Conservation (phyloP, 2,797 vertebrate genomes). For the Falco biarmicus region DNA sequence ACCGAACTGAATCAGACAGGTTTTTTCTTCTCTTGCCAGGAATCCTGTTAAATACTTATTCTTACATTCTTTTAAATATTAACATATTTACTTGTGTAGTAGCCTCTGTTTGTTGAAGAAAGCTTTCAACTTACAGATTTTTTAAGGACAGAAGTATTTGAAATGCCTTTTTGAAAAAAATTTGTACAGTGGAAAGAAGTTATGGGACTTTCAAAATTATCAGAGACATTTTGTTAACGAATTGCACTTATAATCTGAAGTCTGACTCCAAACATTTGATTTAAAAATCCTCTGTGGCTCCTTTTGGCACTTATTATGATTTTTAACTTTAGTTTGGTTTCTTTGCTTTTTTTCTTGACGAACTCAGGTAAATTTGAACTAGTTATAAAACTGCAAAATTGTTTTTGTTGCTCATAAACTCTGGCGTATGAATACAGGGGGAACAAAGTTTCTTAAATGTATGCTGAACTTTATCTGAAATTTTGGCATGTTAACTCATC, state of each 20-base stretch:
- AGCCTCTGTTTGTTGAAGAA: neutral
- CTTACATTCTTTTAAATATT: slow-evolving; percentile 10
- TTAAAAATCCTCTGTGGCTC: neutral
- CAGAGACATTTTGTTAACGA: neutral
- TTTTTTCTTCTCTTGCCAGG: neutral
- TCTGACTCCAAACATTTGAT: neutral
- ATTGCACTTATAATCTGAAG: neutral
- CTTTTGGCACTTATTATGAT: neutral
- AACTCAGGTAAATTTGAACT: neutral
- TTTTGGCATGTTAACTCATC: neutral
- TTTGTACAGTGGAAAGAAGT: neutral
- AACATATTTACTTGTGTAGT: slow-evolving; percentile 15
- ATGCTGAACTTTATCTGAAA: neutral
- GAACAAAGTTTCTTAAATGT: neutral
- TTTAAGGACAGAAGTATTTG: neutral
- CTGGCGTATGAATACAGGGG: neutral
- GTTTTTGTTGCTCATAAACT: neutral
- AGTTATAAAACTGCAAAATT: neutral
- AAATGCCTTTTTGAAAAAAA: neutral
- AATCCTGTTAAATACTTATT: neutral
- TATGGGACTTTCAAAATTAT: neutral
- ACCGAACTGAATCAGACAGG: neutral
- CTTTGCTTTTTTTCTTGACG: neutral
- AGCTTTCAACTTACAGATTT: neutral
- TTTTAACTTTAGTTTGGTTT: neutral